phyloP scores from a whole-genome alignment of 2,888 invertebrate genomes.

The Luperina nickerlii region DNA sequence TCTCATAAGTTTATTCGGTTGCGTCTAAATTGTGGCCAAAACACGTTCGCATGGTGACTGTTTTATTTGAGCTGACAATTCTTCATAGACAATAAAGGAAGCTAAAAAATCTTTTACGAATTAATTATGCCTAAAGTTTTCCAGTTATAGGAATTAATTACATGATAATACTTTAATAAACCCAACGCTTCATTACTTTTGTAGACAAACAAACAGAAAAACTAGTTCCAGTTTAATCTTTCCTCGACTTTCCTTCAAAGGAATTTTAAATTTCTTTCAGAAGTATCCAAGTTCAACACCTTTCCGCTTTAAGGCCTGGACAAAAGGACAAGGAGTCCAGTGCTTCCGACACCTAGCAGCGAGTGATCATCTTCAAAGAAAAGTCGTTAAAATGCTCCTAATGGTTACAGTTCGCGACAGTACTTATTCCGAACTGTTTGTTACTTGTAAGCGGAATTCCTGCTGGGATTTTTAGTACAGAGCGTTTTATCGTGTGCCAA shows the following conservation, averaged over 20 bases:
- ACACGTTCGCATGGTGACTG: slow-evolving; percentile 1
- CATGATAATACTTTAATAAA: slow-evolving; percentile 10
- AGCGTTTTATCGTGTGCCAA: background rate
- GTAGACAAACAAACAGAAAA: slow-evolving; percentile 13
- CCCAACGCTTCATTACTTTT: background rate
- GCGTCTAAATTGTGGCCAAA: slow-evolving; percentile 32
- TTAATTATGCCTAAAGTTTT: background rate
- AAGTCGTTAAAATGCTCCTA: slow-evolving; percentile 49
- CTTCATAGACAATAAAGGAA: background rate
- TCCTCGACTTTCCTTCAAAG: slow-evolving; percentile 15
- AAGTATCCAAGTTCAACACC: slow-evolving; percentile 35
- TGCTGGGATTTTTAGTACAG: background rate
- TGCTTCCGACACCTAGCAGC: slow-evolving; percentile 24
- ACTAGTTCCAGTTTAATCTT: slow-evolving; percentile 34
- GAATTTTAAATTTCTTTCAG: slow-evolving; percentile 33
- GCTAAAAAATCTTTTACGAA: background rate
- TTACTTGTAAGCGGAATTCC: slow-evolving; percentile 10
- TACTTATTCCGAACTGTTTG: slow-evolving; percentile 27
- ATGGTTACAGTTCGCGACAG: slow-evolving; percentile 13
- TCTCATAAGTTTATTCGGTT: slow-evolving; percentile 40
- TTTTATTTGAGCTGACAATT: slow-evolving; percentile 29
- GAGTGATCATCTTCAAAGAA: slow-evolving; percentile 53
- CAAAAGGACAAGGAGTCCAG: slow-evolving; percentile 23
- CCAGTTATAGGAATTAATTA: background rate
- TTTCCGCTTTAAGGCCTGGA: slow-evolving; percentile 14